Base-by-base conservation (phyloP, 1,140 invertebrate species). In the Homarus americanus region DNA sequence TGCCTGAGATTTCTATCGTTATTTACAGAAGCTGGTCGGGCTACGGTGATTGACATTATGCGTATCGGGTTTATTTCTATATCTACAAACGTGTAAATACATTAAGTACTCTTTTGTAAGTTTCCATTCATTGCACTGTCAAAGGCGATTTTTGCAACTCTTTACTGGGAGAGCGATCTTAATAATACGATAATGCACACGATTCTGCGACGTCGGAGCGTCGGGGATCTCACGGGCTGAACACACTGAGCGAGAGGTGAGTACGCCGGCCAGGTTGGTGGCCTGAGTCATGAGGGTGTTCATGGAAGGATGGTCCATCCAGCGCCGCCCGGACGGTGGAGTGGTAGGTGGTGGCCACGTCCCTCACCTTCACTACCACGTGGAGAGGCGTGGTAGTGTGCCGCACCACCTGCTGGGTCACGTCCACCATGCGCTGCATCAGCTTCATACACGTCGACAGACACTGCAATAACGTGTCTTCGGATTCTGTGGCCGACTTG, bases 191-290 rank as follows among this genome's bases (percentile, higher is more conserved):
- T 72, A 84, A 84, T 75, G 38, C 63, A 84, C 82, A 83, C 82
- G 63, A 58, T 69, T 87, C 86, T 87, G 28, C 69, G 63, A 40
- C n/a, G n/a, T n/a, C n/a, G n/a, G n/a, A n/a, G n/a, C 20, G 15
- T 66, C n/a, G 20, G 12, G 66, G 53, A 66, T 63, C 78, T 94
- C 93, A 97, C 82, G 96, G 96, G 73, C 96, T 96, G 94, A 97
- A 97, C n/a, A 97, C 96, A 92, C 97, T 95, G 90, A 98, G 94
- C 93, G 97, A 32, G 97, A 96, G 69, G 97, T 97, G 88, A 98
- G 94, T 7, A 97, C 96, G 93, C 96, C 96, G 4, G 97, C 97
- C 91, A 98, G 94, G 72, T 96, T 96, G 93, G 97, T 97, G 0
- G 97, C 97, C 93, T 97, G 96, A 58, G 96, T 94, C 88, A 96